These are phyloP conservation scores for Cepphus grylle DNA, from an alignment of 2,113 vertebrate genomes.

Conservation along the genomic window DNA sequence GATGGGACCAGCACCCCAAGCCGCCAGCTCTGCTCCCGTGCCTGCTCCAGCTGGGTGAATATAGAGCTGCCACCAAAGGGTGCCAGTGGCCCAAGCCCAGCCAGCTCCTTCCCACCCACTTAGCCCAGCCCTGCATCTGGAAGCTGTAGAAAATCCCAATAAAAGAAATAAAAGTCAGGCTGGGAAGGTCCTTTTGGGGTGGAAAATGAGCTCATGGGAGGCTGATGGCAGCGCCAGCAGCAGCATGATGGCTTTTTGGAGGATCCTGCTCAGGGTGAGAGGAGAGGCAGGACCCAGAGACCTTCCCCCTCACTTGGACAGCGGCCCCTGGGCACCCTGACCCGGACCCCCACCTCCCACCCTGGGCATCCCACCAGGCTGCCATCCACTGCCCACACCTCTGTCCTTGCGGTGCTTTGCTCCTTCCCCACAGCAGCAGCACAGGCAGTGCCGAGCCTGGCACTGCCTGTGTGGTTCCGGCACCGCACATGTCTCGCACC, in stretches of 20 bases:
- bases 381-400: background rate
- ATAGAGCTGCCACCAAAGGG: background rate
- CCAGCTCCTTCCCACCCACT: background rate
- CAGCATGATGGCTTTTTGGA: background rate
- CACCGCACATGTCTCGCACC: background rate
- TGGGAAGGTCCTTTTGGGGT: background rate
- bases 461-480: rapidly evolving
- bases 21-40: background rate
- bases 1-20: background rate
- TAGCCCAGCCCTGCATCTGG: background rate
- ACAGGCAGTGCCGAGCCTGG: background rate
- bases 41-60: background rate
- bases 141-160: background rate
- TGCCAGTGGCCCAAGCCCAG: background rate
- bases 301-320: background rate
- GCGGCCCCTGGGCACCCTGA: too few species aligned
- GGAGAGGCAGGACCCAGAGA: background rate
- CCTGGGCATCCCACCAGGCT: background rate
- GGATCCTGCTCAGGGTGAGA: rapidly evolving
- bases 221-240: background rate
- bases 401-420: rapidly evolving
- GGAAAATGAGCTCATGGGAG: background rate
- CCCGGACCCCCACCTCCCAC: background rate
- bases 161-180: background rate
- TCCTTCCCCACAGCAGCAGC: background rate